Percentiles rank a stretch among this genome's conserved stretches.
Conservation (phyloP, 2,797 vertebrate genomes). For the Monodelphis domestica region DNA sequence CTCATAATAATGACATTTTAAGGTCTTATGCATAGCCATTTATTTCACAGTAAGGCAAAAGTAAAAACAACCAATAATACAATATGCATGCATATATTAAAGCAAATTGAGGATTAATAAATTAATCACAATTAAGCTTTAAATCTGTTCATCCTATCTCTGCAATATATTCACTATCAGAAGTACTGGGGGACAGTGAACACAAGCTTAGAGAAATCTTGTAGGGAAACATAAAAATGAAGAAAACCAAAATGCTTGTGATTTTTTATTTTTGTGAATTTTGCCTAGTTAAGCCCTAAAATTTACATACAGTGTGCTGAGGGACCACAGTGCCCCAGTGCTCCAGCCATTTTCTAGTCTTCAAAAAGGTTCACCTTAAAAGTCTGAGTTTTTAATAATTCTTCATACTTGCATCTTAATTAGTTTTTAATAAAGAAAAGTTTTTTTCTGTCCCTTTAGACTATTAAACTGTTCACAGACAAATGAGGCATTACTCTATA, state of each 20-base stretch:
- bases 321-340: neutral
- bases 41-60: neutral
- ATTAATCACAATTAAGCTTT: neutral
- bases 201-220: neutral
- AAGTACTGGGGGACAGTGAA: neutral
- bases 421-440: neutral
- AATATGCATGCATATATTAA: neutral
- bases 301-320: neutral
- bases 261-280: neutral
- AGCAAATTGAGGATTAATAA: neutral
- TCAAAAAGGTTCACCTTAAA: neutral
- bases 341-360: neutral
- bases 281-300: neutral
- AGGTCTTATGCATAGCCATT: neutral
- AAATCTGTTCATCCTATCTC: neutral
- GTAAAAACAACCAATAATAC: neutral
- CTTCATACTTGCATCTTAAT: neutral
- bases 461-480: neutral
- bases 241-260: neutral
- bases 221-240: neutral
- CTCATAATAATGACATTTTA: neutral
- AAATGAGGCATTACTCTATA: neutral
- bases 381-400: neutral
- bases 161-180: neutral
- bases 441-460: neutral